phyloP scores from a whole-genome alignment of 2,797 vertebrate genomes.

The Eulemur rubriventer region DNA sequence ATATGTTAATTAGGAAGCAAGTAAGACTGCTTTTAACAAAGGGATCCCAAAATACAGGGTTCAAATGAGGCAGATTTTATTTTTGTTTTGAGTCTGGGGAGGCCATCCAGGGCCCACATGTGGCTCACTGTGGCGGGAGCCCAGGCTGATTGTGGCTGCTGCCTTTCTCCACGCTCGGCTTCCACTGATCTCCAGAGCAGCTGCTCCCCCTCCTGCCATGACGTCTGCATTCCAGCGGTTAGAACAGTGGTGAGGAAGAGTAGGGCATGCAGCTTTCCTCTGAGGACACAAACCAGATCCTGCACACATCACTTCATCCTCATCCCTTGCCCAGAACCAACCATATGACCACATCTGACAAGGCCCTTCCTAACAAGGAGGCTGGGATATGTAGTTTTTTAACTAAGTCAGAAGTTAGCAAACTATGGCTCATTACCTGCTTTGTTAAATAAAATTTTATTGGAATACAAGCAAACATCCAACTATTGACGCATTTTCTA shows the following conservation, averaged over 20 bases:
- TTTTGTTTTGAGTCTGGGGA: neutral
- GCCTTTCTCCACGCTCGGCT: neutral
- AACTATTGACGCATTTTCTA: fast-evolving
- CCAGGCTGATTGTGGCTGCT: neutral
- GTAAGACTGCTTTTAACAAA: neutral
- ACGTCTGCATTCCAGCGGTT: too few relatives aligned
- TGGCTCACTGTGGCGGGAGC: neutral
- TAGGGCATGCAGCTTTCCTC: neutral
- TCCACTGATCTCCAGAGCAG: neutral
- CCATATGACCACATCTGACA: neutral
- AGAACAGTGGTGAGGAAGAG: neutral
- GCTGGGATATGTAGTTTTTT: neutral
- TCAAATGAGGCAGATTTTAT: neutral
- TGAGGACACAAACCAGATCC: neutral
- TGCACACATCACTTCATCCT: too few relatives aligned
- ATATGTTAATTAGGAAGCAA: neutral
- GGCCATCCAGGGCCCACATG: neutral
- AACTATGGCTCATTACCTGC: neutral
- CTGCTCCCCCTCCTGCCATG: fast-evolving
- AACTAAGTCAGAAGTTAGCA: neutral
- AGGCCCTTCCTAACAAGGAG: neutral
- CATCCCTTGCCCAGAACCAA: neutral
- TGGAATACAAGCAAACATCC: neutral
- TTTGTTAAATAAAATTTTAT: neutral
- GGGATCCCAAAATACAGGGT: neutral